phyloP scores from a whole-genome alignment of 2,797 vertebrate species.

The Sphenopsis melanotis region DNA sequence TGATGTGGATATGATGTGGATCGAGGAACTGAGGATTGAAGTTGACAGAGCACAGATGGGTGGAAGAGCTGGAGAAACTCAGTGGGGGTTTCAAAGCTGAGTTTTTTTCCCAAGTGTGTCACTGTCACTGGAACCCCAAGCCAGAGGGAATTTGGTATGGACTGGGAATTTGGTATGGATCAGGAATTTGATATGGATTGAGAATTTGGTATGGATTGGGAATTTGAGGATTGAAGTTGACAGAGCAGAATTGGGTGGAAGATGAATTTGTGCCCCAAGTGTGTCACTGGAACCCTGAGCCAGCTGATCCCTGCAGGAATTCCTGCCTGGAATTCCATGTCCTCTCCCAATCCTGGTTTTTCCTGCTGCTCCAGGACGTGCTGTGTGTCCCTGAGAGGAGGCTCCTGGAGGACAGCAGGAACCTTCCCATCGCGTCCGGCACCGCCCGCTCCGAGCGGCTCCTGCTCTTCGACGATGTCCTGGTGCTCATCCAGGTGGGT shows the following conservation, averaged over 20 bases:
- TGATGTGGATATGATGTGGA: too few relatives aligned
- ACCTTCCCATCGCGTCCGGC: slow-evolving; percentile 1
- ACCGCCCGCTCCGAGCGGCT: slow-evolving; percentile 42
- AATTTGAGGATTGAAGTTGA: too few relatives aligned
- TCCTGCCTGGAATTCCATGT: neutral
- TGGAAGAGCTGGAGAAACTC: neutral
- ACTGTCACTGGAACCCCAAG: neutral
- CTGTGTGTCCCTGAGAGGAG: slow-evolving; percentile 66
- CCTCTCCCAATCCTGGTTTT: neutral
- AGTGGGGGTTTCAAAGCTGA: fast-evolving
- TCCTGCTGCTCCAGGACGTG: slow-evolving; percentile 34
- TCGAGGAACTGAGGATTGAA: too few relatives aligned
- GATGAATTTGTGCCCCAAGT: neutral
- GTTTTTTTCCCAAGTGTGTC: neutral
- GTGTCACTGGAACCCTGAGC: fast-evolving
- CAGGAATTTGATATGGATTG: neutral
- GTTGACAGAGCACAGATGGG: neutral
- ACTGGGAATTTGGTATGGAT: neutral
- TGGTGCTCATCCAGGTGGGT: slow-evolving; percentile 74
- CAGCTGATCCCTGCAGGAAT: neutral
- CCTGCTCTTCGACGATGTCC: slow-evolving; percentile 75
- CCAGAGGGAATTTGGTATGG: neutral
- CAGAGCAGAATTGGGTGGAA: neutral
- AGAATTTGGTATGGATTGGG: neutral
- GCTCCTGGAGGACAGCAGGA: slow-evolving; percentile 75